Base-by-base conservation (phyloP, 2,113 vertebrate species). In the Grammomys dolichurus region DNA sequence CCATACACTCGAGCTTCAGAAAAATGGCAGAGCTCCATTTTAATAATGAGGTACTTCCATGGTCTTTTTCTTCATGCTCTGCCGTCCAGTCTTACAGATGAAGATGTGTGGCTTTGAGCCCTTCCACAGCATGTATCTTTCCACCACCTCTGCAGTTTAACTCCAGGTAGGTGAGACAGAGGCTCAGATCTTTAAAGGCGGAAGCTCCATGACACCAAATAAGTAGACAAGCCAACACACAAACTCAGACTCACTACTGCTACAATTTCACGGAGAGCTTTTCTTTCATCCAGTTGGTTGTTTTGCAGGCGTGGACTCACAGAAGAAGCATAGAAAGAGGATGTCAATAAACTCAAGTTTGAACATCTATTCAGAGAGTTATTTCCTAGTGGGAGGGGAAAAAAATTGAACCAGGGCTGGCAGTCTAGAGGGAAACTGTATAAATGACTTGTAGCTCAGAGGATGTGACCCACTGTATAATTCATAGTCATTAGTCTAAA, bases 401-500 rank as follows among this genome's bases (percentile, higher is more conserved):
- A 60, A 70, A 73, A 40, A 95, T 77, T 87, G 87, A 98, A 95
- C 89, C 77, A 82, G 89, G 77, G 81, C 97, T 98, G 96, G 94
- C 89, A 97, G 97, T 98, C 98, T 97, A 95, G 93, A 97, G 97
- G 97, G 98, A 98, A 98, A 98, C 86, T 91, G 89, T 98, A 95
- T 98, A 98, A 98, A 99, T 98, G 97, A 98, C 98, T 99, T 98
- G 98, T 98, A 98, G 98, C 97, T 98, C 98, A 99, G 98, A 98
- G 97, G 97, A 98, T 98, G 92, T 98, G 98, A 98, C 98, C 98
- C 97, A 98, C 97, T 99, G 97, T 98, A 99, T 99, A 98, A 99
- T 99, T 99, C 98, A 98, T 98, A 99, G 98, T 98, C 98, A 98
- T 99, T 99, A 98, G 98, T 98, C 97, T 98, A 98, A 98, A 97